phyloP scores from a whole-genome alignment of 2,888 invertebrate species.

The Brachycybe producta region DNA sequence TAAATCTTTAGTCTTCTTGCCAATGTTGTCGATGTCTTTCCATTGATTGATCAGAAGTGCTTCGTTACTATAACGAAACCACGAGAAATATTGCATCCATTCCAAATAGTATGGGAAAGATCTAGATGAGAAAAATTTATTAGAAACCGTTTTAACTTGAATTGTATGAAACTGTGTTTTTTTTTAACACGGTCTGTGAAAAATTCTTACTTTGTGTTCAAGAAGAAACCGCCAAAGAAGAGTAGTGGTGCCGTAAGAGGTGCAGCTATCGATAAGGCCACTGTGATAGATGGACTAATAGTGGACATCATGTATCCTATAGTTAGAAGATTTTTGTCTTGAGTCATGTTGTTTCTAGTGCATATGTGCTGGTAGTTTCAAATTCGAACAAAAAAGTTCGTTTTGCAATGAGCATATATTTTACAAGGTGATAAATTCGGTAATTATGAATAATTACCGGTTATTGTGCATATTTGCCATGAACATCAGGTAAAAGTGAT shows the following conservation, averaged over 20 bases:
- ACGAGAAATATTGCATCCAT: slow-evolving; percentile 32
- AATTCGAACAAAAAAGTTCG: too few species aligned
- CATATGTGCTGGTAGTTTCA: not conserved
- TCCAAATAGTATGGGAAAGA: slow-evolving; percentile 27
- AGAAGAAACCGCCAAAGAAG: slow-evolving; percentile 89
- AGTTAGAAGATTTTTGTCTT: too few species aligned
- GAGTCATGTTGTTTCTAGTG: not conserved
- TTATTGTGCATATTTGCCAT: too few species aligned
- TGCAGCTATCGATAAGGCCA: slow-evolving; percentile 81
- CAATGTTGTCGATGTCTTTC: slow-evolving; percentile 29
- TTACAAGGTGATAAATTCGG: not conserved
- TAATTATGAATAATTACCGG: too few species aligned
- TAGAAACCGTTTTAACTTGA: not conserved
- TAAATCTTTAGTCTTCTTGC: slow-evolving; percentile 10
- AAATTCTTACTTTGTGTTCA: slow-evolving; percentile 63
- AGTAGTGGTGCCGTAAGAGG: slow-evolving; percentile 85
- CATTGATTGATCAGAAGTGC: slow-evolving; percentile 34
- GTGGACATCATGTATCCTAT: slow-evolving; percentile 84
- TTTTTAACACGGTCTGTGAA: not conserved
- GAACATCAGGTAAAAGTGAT: too few species aligned
- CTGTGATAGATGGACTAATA: slow-evolving; percentile 62
- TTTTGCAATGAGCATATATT: not conserved
- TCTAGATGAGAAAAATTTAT: slow-evolving; percentile 20
- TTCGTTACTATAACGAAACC: slow-evolving; percentile 35
- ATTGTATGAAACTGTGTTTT: not conserved